phyloP scores from a whole-genome alignment of 2,888 invertebrate genomes.

The Lasioglossum oenotherae region DNA sequence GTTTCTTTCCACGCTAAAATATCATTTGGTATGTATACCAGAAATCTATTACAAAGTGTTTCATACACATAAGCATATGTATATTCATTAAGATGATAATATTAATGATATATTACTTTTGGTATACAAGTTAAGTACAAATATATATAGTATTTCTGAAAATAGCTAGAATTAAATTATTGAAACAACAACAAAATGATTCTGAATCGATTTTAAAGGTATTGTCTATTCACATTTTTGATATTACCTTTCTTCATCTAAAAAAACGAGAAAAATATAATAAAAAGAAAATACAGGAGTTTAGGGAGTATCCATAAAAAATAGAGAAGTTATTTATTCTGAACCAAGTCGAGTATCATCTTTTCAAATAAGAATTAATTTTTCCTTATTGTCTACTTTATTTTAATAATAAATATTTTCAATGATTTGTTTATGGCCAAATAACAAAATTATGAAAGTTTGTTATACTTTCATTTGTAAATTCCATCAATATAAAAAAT shows the following conservation, averaged over 20 bases:
- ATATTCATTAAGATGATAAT: constrained; percentile 20
- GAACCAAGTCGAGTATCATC: neutral
- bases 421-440: neutral
- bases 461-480: neutral
- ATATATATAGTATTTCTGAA: neutral
- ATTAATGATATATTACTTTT: constrained; percentile 7
- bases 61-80: constrained; percentile 36
- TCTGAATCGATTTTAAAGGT: constrained; percentile 1
- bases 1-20: constrained; percentile 18
- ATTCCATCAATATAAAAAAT: neutral
- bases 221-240: neutral
- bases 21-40: constrained; percentile 40
- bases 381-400: neutral
- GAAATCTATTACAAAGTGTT: constrained; percentile 39
- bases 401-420: neutral
- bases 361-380: neutral
- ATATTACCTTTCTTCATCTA: neutral
- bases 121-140: neutral
- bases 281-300: neutral
- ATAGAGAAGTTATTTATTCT: neutral
- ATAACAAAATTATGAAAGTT: neutral
- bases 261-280: neutral
- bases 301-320: neutral
- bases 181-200: constrained; percentile 5
- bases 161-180: neutral